Evolutionary conservation across 2,888 invertebrate species (phyloP).

Genomic region (Caenorhabditis virilis): DNA sequence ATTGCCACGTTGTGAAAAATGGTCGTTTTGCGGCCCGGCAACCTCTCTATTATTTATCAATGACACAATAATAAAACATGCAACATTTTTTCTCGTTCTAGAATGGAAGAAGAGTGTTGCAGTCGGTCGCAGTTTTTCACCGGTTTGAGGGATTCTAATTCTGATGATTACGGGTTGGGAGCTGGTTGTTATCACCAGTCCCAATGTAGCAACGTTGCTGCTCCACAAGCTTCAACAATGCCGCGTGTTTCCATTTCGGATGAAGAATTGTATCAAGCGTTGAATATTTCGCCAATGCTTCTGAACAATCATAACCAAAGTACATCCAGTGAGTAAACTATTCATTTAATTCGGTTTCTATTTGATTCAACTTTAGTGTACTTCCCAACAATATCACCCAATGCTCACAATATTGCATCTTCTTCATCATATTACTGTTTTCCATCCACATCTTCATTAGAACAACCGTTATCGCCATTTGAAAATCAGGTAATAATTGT

Average conservation of each 20-base stretch:
- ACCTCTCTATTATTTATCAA: background rate
- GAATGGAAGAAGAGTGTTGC: slow-evolving; percentile 20
- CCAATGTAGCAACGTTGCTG: background rate
- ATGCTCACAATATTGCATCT: background rate
- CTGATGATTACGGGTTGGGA: slow-evolving; percentile 21
- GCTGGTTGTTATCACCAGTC: slow-evolving; percentile 9
- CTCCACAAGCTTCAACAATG: background rate
- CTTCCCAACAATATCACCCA: background rate
- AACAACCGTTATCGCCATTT: slow-evolving; percentile 1
- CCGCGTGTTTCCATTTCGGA: slow-evolving; percentile 28
- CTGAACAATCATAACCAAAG: background rate
- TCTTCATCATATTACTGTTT: slow-evolving; percentile 13
- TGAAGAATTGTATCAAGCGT: slow-evolving; percentile 26
- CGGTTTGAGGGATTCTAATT: slow-evolving; percentile 15
- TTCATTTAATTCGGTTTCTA: background rate
- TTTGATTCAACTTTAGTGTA: background rate
- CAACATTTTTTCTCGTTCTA: slow-evolving; percentile 2
- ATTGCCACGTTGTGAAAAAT: background rate
- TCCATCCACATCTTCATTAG: slow-evolving; percentile 14
- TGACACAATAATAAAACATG: background rate
- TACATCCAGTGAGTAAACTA: background rate
- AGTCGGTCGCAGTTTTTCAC: slow-evolving; percentile 12
- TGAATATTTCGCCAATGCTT: slow-evolving; percentile 25
- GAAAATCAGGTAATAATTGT: no score
- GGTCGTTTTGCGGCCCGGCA: background rate